Base-by-base conservation (phyloP, 2,888 invertebrate species). In the Drosophila imparisetae region DNA sequence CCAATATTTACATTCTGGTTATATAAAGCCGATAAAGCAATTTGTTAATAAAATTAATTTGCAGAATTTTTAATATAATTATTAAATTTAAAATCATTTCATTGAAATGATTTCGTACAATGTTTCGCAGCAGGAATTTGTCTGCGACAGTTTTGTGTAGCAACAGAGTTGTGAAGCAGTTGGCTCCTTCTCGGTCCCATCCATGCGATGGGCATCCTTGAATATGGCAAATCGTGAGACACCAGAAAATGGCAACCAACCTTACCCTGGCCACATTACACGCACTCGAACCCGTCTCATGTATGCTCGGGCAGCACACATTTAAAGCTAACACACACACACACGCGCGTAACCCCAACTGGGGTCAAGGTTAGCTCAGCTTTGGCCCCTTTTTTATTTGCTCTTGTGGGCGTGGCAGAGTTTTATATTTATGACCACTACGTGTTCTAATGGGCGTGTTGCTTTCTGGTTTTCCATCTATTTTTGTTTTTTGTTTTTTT, bases 371-470 rank as follows among this genome's bases (percentile, higher is more conserved):
- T 73, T 67, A 70, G 5, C 53, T 42, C 42, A 36, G 53, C 53
- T 18, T 52, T 40, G 40, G 38, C 27, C 45, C 24, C 15, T 49
- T 36, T 53, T 71, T 66, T 75, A 69, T 75, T 63, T 58, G 52
- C 11, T 36, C 50, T 30, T 34, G 77, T 72, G 77, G 78, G 78
- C 77, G 78, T 80, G 80, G 60, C 78, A 54, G 54, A 57, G 53
- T 58, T 81, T 81, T 78, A 84, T 84, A 84, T 84, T 84, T 89
- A 89, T 89, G 79, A 72, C 77, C 73, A 85, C 90, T 85, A 85
- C 84, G 89, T 85, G 84, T 85, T 80, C 83, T 85, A 87, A 88
- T 89, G 85, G 88, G 86, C 86, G 85, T 87, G 89, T 75, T 85
- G 77, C 71, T 72, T 71, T 66, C 68, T 55, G 62, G 62, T 68